Evolutionary conservation across 2,888 invertebrate genomes (phyloP).

Genomic region (Tetragonula carbonaria): DNA sequence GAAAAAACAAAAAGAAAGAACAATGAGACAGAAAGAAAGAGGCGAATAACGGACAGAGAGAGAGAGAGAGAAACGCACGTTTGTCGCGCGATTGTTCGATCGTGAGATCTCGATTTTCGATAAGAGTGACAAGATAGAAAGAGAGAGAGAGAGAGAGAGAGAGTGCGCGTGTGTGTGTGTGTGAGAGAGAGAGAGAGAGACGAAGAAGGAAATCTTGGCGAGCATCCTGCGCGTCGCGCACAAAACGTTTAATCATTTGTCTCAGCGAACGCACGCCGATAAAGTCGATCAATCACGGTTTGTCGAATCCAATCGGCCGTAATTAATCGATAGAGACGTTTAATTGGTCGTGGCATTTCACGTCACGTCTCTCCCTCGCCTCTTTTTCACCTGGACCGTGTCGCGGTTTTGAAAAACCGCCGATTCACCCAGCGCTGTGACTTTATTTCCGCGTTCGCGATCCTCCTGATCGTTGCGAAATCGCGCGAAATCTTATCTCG

Average conservation of each 20-base stretch:
- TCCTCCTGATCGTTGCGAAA: conserved; percentile 16
- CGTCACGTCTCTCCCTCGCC: conserved; percentile 3
- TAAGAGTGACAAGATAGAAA: conserved; percentile 6
- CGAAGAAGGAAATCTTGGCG: conserved; percentile 7
- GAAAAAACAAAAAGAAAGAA: neutral
- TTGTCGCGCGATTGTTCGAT: conserved; percentile 30
- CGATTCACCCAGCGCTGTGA: conserved; percentile 12
- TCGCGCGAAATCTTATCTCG: neutral
- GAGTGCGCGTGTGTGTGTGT: neutral
- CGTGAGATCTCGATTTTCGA: conserved; percentile 47
- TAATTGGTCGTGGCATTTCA: conserved; percentile 72
- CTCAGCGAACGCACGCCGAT: conserved; percentile 51
- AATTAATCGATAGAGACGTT: conserved; percentile 69
- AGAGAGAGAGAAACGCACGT: neutral
- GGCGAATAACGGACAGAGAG: neutral
- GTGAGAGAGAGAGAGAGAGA: neutral
- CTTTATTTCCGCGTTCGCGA: conserved; percentile 10
- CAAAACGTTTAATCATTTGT: conserved; percentile 50
- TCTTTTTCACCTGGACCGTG: conserved; percentile 28
- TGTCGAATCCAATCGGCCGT: conserved; percentile 63
- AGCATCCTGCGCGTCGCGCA: conserved; percentile 24
- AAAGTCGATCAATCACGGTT: conserved; percentile 71
- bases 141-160: neutral
- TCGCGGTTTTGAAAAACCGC: conserved; percentile 26
- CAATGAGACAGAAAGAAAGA: neutral